phyloP scores from a whole-genome alignment of 2,888 invertebrate genomes.

The Brenthis daphne region DNA sequence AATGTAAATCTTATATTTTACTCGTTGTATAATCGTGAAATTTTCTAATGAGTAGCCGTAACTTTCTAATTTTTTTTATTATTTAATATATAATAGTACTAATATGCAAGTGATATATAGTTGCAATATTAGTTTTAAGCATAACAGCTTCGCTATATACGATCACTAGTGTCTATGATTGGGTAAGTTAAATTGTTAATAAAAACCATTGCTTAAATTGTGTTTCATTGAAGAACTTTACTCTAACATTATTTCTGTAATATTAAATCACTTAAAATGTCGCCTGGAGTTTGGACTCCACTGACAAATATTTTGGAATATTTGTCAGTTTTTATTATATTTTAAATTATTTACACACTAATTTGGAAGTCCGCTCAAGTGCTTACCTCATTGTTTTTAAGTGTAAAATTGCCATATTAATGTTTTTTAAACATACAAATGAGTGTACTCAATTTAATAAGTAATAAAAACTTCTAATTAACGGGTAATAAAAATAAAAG shows the following conservation, averaged over 20 bases:
- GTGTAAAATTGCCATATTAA: too few species aligned
- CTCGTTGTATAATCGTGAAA: slow-evolving; percentile 27
- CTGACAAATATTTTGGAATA: too few species aligned
- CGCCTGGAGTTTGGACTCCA: neutral
- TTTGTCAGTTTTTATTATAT: too few species aligned
- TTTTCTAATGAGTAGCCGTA: slow-evolving; percentile 20
- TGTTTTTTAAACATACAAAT: too few species aligned
- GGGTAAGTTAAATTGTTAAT: slow-evolving; percentile 55
- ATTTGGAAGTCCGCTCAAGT: too few species aligned
- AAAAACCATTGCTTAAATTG: slow-evolving; percentile 74
- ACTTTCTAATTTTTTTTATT: slow-evolving; percentile 38
- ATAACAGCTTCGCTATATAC: slow-evolving; percentile 43
- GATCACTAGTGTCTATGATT: slow-evolving; percentile 41
- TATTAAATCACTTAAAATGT: neutral
- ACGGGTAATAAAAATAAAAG: too few species aligned
- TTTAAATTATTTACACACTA: too few species aligned
- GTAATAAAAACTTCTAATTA: too few species aligned
- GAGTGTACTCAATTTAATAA: too few species aligned
- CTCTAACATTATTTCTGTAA: neutral
- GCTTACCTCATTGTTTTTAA: too few species aligned
- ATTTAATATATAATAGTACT: slow-evolving; percentile 45
- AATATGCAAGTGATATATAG: slow-evolving; percentile 76
- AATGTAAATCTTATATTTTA: slow-evolving; percentile 57
- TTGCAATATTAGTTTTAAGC: slow-evolving; percentile 79
- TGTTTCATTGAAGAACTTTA: slow-evolving; percentile 43